Conservation (phyloP, 2,797 vertebrate genomes). For the Fratercula arctica region DNA sequence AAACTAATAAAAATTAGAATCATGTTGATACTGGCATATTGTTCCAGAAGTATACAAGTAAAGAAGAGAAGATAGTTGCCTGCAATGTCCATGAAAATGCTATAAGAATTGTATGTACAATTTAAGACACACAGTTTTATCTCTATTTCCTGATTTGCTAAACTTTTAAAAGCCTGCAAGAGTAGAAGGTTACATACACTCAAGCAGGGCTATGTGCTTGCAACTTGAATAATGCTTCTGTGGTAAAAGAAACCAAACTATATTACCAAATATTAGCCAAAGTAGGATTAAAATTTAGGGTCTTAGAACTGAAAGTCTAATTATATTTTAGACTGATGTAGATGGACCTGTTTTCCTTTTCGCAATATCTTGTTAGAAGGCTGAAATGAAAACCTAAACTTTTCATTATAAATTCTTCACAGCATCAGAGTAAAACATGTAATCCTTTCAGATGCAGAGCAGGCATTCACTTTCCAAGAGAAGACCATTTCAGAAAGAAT, state of each 20-base stretch:
- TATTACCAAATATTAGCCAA: not conserved
- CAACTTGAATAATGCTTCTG: not conserved
- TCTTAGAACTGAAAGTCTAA: not conserved
- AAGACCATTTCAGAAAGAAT: not conserved
- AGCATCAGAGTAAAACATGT: not conserved
- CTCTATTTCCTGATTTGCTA: not conserved
- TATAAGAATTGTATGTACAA: not conserved
- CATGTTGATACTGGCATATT: not conserved
- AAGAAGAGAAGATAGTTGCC: not conserved
- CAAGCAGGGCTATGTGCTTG: not conserved
- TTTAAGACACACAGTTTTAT: not conserved
- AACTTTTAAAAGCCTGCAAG: not conserved
- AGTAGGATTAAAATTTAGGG: not conserved
- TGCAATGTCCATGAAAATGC: not conserved
- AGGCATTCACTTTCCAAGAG: not conserved
- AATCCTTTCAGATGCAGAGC: not conserved
- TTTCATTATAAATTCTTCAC: not conserved
- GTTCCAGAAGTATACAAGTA: not conserved
- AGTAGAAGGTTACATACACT: not conserved
- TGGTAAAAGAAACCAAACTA: not conserved
- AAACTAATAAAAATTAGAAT: not conserved
- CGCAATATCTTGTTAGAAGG: not conserved
- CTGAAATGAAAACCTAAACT: not conserved
- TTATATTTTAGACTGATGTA: not conserved
- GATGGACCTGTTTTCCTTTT: not conserved